phyloP scores from a whole-genome alignment of 2,888 invertebrate species.

The Drosophila koepferae region DNA sequence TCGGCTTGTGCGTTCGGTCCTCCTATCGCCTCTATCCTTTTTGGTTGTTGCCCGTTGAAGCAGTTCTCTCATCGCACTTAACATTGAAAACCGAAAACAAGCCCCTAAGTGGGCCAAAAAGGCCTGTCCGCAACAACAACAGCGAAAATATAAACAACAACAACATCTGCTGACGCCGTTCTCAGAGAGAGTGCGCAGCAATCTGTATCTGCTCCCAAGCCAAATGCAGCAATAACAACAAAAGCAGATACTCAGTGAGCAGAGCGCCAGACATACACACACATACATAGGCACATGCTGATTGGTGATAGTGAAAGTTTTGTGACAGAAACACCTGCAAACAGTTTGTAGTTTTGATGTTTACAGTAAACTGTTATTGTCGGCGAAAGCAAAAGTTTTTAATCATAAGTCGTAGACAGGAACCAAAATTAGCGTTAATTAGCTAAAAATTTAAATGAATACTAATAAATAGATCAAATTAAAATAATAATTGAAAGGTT shows the following conservation, averaged over 20 bases:
- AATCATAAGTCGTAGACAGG: not conserved
- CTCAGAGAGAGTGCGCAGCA: conserved; percentile 59
- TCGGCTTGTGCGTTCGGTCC: conserved; percentile 49
- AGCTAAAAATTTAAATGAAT: too few species aligned
- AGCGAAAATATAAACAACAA: conserved; percentile 9
- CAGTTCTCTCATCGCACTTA: conserved; percentile 67
- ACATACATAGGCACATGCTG: conserved; percentile 25
- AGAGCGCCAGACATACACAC: not conserved
- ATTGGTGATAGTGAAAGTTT: conserved; percentile 71
- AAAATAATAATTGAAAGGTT: not conserved
- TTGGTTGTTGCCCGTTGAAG: conserved; percentile 44
- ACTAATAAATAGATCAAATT: not conserved
- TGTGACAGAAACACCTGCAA: conserved; percentile 31
- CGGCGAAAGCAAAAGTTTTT: conserved; percentile 7
- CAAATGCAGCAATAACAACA: conserved; percentile 12
- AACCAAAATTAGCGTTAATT: not conserved
- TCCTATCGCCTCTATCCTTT: conserved; percentile 31
- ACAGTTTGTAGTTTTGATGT: conserved; percentile 68
- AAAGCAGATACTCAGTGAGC: not conserved
- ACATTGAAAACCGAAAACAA: conserved; percentile 79
- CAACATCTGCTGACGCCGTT: conserved; percentile 11
- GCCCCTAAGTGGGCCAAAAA: conserved; percentile 74
- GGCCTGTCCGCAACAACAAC: conserved; percentile 49
- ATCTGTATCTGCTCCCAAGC: conserved; percentile 9
- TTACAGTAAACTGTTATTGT: conserved; percentile 54